Base-by-base conservation (phyloP, 2,113 vertebrate genomes). In the Colinus virginianus region DNA sequence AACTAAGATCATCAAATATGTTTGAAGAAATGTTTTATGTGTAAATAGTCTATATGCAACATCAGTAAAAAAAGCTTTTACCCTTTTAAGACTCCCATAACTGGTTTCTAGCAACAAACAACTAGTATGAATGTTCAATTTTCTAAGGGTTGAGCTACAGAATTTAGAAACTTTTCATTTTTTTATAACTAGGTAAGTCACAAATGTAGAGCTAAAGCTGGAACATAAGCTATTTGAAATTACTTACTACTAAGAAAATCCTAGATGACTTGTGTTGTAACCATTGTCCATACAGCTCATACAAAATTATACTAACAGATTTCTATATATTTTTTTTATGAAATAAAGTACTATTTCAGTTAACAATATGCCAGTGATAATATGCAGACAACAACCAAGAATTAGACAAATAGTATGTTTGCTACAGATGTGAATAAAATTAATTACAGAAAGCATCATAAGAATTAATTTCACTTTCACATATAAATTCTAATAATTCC, bases 371-470 rank as follows among this genome's bases (percentile, higher is more conserved):
- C 84, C 91, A 96, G 94, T 23, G 28, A 90, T 40, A 68, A 76
- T 81, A 74, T 68, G 19, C 55, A 96, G 93, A 88, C 72, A 93
- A 42, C 77, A 90, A 92, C 61, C 59, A 78, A 95, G 93, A 87
- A 51, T 11, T 89, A 69, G 56, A 66, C 48, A 96, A 95, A 96
- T 84, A 89, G 45, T 49, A 30, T 80, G 84, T 95, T 96, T 97
- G 36, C 55, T 93, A 89, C 75, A 78, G 56, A 93, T 94, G 36
- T 93, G 19, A 94, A 64, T 94, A 66, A 84, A 96, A 94, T 92
- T 97, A 94, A 90, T 93, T 94, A 91, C 80, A 95, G 48, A 96
- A 83, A 92, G 80, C 36, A 95, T 90, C 38, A 34, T 36, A 94
- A 93, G 26, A 87, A 5, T 13, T 88, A 93, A 64, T 67, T 46